Conservation (phyloP, 2,888 invertebrate genomes). For the Notocelia uddmanniana region DNA sequence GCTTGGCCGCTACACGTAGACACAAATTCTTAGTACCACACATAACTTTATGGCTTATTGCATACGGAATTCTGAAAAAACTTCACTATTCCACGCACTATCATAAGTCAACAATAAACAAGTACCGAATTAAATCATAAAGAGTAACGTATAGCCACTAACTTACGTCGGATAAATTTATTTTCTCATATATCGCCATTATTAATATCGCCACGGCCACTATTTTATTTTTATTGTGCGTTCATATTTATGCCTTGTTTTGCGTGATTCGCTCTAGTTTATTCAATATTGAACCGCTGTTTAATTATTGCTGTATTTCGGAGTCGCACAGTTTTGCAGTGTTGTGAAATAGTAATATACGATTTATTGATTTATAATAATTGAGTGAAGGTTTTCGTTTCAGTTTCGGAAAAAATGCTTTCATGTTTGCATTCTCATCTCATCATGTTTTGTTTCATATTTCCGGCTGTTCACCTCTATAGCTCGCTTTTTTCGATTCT, state of each 20-base stretch:
- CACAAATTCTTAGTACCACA: too few species aligned
- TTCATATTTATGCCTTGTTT: conserved; percentile 43
- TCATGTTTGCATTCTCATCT: too few species aligned
- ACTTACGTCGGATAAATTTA: conserved; percentile 65
- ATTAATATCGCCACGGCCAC: conserved; percentile 61
- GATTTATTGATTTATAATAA: too few species aligned
- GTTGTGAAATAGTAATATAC: not conserved
- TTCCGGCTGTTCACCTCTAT: too few species aligned
- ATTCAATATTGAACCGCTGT: conserved; percentile 24
- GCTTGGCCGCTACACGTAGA: too few species aligned
- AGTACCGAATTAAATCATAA: conserved; percentile 49
- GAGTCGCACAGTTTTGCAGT: not conserved
- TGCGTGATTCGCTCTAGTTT: conserved; percentile 36
- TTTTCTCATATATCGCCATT: conserved; percentile 60
- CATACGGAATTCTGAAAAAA: not conserved
- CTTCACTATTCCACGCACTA: not conserved
- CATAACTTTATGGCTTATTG: too few species aligned
- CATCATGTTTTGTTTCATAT: too few species aligned
- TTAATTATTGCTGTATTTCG: not conserved
- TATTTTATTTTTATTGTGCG: conserved; percentile 63
- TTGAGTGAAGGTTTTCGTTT: too few species aligned
- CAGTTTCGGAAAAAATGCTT: too few species aligned
- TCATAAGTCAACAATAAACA: conserved; percentile 25
- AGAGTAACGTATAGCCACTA: conserved; percentile 56
- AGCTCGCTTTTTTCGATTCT: too few species aligned